phyloP scores from a whole-genome alignment of 2,888 invertebrate genomes.

The Mythimna lalbum region DNA sequence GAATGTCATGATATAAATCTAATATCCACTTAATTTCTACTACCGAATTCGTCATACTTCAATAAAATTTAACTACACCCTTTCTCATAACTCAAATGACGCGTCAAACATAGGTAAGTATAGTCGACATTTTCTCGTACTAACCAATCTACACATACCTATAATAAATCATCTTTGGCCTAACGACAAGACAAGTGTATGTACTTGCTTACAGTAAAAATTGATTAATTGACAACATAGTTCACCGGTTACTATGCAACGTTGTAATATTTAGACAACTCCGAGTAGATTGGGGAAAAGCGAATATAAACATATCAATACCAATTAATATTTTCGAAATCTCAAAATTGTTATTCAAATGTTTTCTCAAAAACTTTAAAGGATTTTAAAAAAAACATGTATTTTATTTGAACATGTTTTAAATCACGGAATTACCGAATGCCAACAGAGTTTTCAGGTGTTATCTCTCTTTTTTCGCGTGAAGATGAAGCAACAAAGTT shows the following conservation, averaged over 20 bases:
- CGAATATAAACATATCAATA: neutral
- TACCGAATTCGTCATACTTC: neutral
- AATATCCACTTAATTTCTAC: neutral
- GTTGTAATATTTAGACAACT: conserved; percentile 49
- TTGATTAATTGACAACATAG: conserved; percentile 58
- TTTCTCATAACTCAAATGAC: neutral
- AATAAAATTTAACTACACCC: neutral
- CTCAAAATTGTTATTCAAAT: too few relatives aligned
- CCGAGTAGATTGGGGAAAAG: conserved; percentile 38
- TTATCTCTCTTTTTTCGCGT: too few relatives aligned
- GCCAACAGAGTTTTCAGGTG: too few relatives aligned
- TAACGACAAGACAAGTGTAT: conserved; percentile 64
- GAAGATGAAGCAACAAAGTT: too few relatives aligned
- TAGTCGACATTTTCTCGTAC: conserved; percentile 13
- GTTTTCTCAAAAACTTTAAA: too few relatives aligned
- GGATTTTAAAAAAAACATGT: too few relatives aligned
- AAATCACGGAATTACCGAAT: too few relatives aligned
- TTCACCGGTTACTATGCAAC: conserved; percentile 47
- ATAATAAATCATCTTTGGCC: conserved; percentile 11
- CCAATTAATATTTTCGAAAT: neutral
- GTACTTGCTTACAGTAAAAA: conserved; percentile 41
- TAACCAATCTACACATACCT: conserved; percentile 11
- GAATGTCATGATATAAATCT: neutral
- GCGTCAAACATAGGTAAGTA: neutral
- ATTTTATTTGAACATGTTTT: too few relatives aligned